Conservation (phyloP, 2,797 vertebrate species). For the Clamator glandarius region DNA sequence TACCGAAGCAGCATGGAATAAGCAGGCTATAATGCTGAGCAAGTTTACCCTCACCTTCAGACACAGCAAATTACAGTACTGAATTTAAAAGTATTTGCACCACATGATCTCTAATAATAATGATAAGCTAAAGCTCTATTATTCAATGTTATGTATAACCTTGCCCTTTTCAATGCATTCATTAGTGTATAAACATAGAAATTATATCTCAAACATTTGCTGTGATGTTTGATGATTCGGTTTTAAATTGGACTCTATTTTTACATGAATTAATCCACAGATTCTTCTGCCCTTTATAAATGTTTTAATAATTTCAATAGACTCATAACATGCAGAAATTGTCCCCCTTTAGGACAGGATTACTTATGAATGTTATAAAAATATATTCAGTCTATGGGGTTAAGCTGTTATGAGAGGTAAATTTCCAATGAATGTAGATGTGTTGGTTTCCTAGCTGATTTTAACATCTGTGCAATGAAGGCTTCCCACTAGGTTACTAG, state of each 20-base stretch:
- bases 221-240: slow-evolving; percentile 3
- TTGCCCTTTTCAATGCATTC: background rate
- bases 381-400: background rate
- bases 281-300: background rate
- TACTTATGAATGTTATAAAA: background rate
- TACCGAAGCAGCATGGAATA: background rate
- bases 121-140: background rate
- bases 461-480: background rate
- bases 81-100: slow-evolving; percentile 24
- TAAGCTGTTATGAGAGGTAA: background rate
- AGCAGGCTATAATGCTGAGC: slow-evolving; percentile 1
- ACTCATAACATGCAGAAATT: background rate
- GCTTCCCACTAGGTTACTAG: background rate
- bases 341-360: background rate
- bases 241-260: slow-evolving; percentile 5
- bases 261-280: background rate
- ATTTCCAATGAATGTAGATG: background rate
- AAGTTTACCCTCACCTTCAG: slow-evolving; percentile 25
- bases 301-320: background rate
- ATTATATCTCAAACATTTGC: slow-evolving; percentile 14
- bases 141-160: slow-evolving; percentile 18
- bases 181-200: slow-evolving; percentile 21
- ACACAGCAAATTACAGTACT: slow-evolving; percentile 8
- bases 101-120: slow-evolving; percentile 23
- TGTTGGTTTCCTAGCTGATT: background rate